A percentile compares a stretch with the other conserved stretches of the same genome.
Conservation (phyloP, 2,888 invertebrate species). For the Trilocha varians region DNA sequence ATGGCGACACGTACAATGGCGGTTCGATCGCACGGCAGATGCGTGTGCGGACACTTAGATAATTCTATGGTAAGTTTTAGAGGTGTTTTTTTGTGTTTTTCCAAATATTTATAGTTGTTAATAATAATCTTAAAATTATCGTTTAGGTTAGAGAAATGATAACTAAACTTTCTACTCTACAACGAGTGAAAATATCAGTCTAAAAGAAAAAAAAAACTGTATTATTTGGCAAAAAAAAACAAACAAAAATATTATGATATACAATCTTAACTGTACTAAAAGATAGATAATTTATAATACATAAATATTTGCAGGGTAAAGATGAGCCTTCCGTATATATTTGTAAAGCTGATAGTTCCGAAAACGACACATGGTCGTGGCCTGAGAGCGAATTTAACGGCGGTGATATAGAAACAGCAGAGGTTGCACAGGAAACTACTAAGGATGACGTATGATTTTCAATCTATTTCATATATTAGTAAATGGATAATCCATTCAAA, state of each 20-base stretch:
- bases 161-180: no score
- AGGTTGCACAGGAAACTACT: conserved; percentile 13
- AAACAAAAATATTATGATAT: no score
- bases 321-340: conserved; percentile 35
- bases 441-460: not conserved
- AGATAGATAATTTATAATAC: not conserved
- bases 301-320: conserved; percentile 15
- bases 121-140: no score
- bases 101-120: no score
- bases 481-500: no score
- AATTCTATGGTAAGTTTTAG: conserved; percentile 30
- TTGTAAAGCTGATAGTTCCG: conserved; percentile 13
- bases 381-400: conserved; percentile 31
- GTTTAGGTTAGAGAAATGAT: no score
- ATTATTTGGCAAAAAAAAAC: no score
- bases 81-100: no score
- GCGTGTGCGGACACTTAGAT: conserved; percentile 40
- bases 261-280: no score
- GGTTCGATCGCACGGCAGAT: conserved; percentile 34
- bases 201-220: no score
- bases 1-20: conserved; percentile 30
- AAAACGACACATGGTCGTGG: conserved; percentile 36
- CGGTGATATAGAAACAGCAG: conserved; percentile 22
- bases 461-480: not conserved
- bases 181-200: no score